A percentile compares a stretch with the other conserved stretches of the same genome.
These are phyloP conservation scores for Aethina tumida DNA, from an alignment of 1,140 invertebrate genomes.

Conservation along the genomic window DNA sequence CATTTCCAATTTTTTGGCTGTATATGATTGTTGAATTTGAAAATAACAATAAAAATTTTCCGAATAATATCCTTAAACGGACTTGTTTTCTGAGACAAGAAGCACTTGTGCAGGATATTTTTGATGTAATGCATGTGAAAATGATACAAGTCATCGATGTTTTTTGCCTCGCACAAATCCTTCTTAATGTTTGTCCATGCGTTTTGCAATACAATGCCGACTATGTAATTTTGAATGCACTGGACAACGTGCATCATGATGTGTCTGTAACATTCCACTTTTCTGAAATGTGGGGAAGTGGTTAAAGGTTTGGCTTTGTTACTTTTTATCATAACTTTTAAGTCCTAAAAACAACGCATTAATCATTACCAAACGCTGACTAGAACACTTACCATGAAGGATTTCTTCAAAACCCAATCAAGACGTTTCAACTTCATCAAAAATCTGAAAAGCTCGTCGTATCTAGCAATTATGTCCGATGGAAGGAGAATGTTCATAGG, in stretches of 20 bases:
- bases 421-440: constrained; percentile 63
- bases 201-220: constrained; percentile 54
- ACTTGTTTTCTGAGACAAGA: constrained; percentile 54
- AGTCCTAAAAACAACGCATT: constrained; percentile 25
- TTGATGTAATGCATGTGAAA: constrained; percentile 61
- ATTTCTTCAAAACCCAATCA: constrained; percentile 57
- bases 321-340: constrained; percentile 43
- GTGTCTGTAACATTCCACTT: constrained; percentile 55
- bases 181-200: constrained; percentile 62
- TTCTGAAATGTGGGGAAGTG: constrained; percentile 46
- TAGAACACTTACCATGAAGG: constrained; percentile 43
- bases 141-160: constrained; percentile 56
- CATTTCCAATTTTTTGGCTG: constrained; percentile 26
- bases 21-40: constrained; percentile 55
- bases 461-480: constrained; percentile 52
- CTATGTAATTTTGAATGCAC: constrained; percentile 60
- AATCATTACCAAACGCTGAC: background rate
- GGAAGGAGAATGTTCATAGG: constrained; percentile 68
- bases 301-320: constrained; percentile 37
- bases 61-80: constrained; percentile 53
- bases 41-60: constrained; percentile 56
- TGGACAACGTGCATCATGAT: constrained; percentile 63
- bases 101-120: constrained; percentile 56
- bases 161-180: constrained; percentile 47
- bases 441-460: constrained; percentile 63